Evolutionary conservation across 2,113 vertebrate species (phyloP).

Genomic region (Pica pica): DNA sequence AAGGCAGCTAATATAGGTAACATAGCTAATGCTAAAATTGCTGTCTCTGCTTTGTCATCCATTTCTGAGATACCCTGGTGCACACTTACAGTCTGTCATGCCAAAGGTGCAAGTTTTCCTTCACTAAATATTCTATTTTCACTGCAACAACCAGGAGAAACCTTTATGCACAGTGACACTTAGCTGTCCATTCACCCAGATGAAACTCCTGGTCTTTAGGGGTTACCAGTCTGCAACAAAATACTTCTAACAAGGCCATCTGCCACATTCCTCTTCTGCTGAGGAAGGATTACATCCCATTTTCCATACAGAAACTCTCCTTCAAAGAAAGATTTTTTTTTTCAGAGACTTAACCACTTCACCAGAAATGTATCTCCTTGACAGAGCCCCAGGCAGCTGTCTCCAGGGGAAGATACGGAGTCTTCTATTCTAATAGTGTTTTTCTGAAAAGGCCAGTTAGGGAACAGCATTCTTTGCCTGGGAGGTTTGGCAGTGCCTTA

Average conservation of each 20-base stretch:
- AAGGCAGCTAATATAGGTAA: not conserved
- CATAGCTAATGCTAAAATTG: not conserved
- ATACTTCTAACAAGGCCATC: not conserved
- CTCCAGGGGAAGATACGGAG: not conserved
- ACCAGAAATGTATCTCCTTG: not conserved
- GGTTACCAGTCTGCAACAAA: not conserved
- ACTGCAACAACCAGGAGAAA: not conserved
- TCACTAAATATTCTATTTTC: not conserved
- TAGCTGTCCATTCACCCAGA: not conserved
- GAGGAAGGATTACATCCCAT: not conserved
- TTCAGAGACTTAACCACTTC: not conserved
- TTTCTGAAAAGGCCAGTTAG: not conserved
- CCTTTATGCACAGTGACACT: not conserved
- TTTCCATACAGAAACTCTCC: not conserved
- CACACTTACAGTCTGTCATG: accelerated
- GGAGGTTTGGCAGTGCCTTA: not conserved
- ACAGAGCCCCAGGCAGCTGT: not conserved
- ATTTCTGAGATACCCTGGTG: not conserved
- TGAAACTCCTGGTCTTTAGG: not conserved
- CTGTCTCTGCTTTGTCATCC: not conserved
- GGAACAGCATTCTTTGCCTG: not conserved
- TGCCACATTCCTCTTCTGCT: not conserved
- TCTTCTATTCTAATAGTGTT: not conserved
- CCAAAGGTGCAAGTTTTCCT: not conserved
- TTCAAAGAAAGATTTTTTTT: not conserved